A percentile compares a stretch with the other conserved stretches of the same genome.
These are phyloP conservation scores for Melopsittacus undulatus DNA, from an alignment of 2,797 vertebrate genomes.

Conservation along the genomic window DNA sequence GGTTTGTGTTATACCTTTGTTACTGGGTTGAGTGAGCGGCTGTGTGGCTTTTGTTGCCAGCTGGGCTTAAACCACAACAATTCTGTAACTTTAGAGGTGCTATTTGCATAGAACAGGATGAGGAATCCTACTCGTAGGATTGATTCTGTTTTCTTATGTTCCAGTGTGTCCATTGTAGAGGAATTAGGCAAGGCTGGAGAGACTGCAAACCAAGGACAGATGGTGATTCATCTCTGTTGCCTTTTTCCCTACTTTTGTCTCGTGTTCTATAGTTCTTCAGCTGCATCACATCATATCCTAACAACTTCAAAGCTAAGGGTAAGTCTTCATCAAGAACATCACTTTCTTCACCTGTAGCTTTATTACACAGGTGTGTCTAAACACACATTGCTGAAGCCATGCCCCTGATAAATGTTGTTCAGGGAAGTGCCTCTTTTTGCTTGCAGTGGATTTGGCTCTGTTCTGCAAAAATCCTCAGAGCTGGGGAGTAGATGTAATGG, in stretches of 20 bases:
- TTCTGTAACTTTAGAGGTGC: not conserved
- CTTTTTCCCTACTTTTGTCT: not conserved
- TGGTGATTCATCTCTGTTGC: fast-evolving
- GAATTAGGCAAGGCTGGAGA: not conserved
- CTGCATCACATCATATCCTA: not conserved
- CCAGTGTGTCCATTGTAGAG: not conserved
- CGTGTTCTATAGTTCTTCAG: not conserved
- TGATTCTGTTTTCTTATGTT: not conserved
- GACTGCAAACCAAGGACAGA: not conserved
- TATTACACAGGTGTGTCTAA: not conserved
- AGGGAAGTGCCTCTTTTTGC: not conserved
- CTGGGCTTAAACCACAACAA: too few species aligned
- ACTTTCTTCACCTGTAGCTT: not conserved
- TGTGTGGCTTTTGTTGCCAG: too few species aligned
- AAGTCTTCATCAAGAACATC: not conserved
- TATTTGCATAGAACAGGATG: not conserved
- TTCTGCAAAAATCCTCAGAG: not conserved
- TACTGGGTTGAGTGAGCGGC: too few species aligned
- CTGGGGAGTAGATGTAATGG: not conserved
- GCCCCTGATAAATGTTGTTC: not conserved
- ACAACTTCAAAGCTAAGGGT: not conserved
- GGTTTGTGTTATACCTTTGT: too few species aligned
- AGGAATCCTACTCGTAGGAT: not conserved
- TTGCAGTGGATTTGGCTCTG: fast-evolving
- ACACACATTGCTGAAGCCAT: not conserved